Evolutionary conservation across 2,888 invertebrate genomes (phyloP).

Genomic region (Papilio demoleus): DNA sequence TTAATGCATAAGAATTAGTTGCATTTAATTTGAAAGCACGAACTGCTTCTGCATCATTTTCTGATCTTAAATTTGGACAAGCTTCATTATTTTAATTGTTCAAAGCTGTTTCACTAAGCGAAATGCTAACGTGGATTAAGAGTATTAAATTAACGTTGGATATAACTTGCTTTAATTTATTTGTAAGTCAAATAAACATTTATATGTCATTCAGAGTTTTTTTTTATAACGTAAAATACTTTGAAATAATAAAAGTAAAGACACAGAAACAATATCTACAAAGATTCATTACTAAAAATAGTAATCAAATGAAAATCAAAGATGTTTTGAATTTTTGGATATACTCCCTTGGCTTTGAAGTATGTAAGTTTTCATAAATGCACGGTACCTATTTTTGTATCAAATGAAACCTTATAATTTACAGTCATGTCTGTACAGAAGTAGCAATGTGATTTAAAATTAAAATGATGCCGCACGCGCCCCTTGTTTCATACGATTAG

Average conservation of each 20-base stretch:
- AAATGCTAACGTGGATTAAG: neutral
- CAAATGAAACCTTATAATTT: neutral
- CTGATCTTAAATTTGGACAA: conserved; percentile 14
- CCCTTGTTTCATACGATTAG: conserved; percentile 13
- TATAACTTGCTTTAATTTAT: neutral
- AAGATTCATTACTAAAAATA: too few species aligned
- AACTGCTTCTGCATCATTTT: conserved; percentile 10
- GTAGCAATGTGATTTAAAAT: conserved; percentile 19
- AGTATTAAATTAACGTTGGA: neutral
- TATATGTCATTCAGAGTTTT: neutral
- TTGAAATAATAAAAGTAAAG: too few species aligned
- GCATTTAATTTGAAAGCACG: conserved; percentile 39
- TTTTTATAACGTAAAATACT: neutral
- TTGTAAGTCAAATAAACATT: neutral
- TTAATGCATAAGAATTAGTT: conserved; percentile 42
- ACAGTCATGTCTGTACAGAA: conserved; percentile 3
- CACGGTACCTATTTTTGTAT: neutral
- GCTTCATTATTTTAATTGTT: conserved; percentile 11
- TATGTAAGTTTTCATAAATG: neutral
- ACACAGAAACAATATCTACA: too few species aligned
- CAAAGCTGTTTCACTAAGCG: neutral
- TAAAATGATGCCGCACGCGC: conserved; percentile 9
- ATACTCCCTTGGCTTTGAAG: neutral
- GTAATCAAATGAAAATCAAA: neutral
- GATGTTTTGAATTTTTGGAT: neutral